phyloP scores from a whole-genome alignment of 2,113 vertebrate species.

The Rhabdornis inornatus region DNA sequence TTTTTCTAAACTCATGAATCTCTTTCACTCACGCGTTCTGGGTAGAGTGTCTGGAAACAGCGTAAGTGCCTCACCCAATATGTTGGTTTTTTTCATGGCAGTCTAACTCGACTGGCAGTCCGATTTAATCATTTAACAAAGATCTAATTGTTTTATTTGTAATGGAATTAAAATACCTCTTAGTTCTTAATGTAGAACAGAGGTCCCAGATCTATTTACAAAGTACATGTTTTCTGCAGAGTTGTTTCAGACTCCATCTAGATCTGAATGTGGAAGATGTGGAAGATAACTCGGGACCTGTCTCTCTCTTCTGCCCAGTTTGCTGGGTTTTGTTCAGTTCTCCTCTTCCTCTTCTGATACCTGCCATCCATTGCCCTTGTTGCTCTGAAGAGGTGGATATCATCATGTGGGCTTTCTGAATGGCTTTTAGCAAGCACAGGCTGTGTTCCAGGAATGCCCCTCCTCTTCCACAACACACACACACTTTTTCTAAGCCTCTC shows the following conservation, averaged over 20 bases:
- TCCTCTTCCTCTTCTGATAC: not conserved
- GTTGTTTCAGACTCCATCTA: not conserved
- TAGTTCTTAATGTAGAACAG: not conserved
- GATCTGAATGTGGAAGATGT: not conserved
- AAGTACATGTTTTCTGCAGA: not conserved
- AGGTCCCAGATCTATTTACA: not conserved
- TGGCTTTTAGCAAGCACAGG: not conserved
- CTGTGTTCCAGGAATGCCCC: not conserved
- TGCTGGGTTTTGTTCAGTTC: not conserved
- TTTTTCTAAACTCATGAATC: not conserved
- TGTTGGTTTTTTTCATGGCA: not conserved
- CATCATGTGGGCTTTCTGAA: not conserved
- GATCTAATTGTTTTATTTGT: constrained; percentile 1
- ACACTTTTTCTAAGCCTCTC: not conserved
- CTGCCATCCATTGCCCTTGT: not conserved
- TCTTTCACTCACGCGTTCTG: not conserved
- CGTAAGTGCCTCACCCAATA: not conserved
- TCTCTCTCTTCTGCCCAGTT: not conserved
- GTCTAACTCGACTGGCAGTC: not conserved
- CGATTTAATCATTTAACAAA: not conserved
- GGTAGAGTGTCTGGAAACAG: not conserved
- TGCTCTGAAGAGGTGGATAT: not conserved
- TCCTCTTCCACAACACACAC: not conserved
- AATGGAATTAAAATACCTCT: constrained; percentile 22
- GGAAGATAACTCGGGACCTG: not conserved